Conservation (phyloP, 2,113 vertebrate species). For the Bubo bubo region DNA sequence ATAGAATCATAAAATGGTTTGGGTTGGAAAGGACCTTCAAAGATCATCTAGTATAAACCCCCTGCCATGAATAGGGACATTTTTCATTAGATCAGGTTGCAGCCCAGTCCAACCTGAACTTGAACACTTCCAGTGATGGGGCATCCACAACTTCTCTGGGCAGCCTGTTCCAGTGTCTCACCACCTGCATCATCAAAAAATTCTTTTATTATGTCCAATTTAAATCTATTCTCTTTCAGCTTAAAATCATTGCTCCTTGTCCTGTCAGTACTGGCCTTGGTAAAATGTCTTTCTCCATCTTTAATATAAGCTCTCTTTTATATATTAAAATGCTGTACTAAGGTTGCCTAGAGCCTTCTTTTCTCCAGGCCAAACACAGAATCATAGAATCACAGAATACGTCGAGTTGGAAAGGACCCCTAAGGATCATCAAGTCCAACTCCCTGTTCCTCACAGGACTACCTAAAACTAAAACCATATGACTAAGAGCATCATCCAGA, state of each 20-base stretch:
- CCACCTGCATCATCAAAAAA: not conserved
- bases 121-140: no score
- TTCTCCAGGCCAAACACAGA: not conserved
- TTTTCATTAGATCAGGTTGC: not conserved
- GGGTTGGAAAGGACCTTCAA: no score
- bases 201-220: not conserved
- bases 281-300: not conserved
- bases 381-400: not conserved
- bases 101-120: no score
- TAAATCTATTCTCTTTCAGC: not conserved
- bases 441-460: no score
- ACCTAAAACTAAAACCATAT: no score
- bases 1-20: no score
- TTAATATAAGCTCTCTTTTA: not conserved
- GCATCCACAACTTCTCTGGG: no score
- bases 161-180: not conserved
- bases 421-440: not conserved
- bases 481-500: no score
- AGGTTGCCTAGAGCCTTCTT: not conserved
- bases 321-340: not conserved
- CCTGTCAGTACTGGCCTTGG: not conserved
- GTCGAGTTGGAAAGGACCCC: not conserved
- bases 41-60: not conserved
- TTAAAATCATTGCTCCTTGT: not conserved
- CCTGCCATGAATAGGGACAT: not conserved